Base-by-base conservation (phyloP, 2,888 invertebrate genomes). In the Ectemnius continuus region DNA sequence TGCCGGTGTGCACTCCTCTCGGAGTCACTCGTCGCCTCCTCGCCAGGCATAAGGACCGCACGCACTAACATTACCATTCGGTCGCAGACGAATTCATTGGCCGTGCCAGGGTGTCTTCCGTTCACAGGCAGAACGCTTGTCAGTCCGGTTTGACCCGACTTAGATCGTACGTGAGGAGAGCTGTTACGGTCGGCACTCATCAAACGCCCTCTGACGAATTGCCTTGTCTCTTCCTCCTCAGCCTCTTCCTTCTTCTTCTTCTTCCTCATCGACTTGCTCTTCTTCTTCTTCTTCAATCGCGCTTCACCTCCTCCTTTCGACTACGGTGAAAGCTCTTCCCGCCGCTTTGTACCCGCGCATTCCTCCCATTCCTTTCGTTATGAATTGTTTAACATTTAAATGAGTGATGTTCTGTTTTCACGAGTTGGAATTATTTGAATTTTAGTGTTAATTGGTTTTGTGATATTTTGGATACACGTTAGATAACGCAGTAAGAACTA, bases 11-110 rank as follows among this genome's bases (percentile, higher is more conserved):
- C 23, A 47, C 63, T 63, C 63, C 63, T 63, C 63, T 59, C 36
- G 62, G 57, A 18, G 47, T 75, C 82, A 73, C 61, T 72, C 78
- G 81, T 83, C 83, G 81, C 36, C 23, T 23, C 23, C 23, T 23
- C 23, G 23, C 23, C 23, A 23, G 23, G 75, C 81, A 75, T 83
- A 85, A 87, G 87, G 86, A 88, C 86, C 85, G 87, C 86, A 88
- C 87, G 88, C 88, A 88, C 86, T 88, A 88, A 87, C 84, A 88
- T 88, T 88, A 88, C 83, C 82, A 86, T 85, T 84, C 81, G 84
- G 81, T 85, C 87, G 86, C 89, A 89, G 89, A 88, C 88, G 86
- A 88, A 88, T 89, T 89, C 87, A 89, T 89, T 89, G 87, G 83
- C 81, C 79, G 82, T 83, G 76, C 81, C 83, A 83, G 83, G 79